These are phyloP conservation scores for Acipenser oxyrinchus DNA, from an alignment of 2,797 vertebrate species.

Conservation along the genomic window DNA sequence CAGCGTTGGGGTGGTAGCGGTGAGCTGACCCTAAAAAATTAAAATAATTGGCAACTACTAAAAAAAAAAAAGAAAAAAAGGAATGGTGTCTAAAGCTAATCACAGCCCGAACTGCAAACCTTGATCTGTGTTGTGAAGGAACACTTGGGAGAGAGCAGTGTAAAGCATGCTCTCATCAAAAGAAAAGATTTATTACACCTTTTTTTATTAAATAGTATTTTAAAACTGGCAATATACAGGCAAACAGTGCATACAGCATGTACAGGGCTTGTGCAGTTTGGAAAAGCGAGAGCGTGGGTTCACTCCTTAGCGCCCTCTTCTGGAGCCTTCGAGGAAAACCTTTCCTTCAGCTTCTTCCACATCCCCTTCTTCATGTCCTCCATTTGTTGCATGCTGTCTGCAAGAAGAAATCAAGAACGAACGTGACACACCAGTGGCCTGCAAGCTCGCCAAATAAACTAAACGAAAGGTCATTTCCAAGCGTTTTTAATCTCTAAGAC, in stretches of 20 bases:
- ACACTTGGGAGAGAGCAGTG: not conserved
- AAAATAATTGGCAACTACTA: too few relatives aligned
- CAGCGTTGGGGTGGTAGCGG: too few relatives aligned
- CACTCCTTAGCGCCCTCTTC: slow-evolving; percentile 72
- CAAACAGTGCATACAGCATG: not conserved
- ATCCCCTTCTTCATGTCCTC: slow-evolving; percentile 82
- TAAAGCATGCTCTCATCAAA: not conserved
- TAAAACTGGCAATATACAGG: not conserved
- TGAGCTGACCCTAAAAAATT: too few relatives aligned
- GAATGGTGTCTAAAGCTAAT: slow-evolving; percentile 11
- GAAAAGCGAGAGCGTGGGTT: slow-evolving; percentile 29
- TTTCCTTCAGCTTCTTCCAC: slow-evolving; percentile 79
- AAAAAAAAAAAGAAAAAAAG: slow-evolving; percentile 32
- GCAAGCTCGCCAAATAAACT: not conserved
- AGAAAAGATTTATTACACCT: not conserved
- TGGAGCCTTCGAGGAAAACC: slow-evolving; percentile 69
- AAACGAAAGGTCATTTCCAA: too few relatives aligned
- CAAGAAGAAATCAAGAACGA: slow-evolving; percentile 15
- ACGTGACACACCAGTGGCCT: not conserved
- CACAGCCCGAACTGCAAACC: too few relatives aligned
- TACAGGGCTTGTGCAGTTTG: slow-evolving; percentile 22
- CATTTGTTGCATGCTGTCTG: slow-evolving; percentile 79
- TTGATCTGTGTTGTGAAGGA: too few relatives aligned
- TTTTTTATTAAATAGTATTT: not conserved
- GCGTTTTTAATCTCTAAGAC: not conserved